Conservation (phyloP, 2,888 invertebrate species). For the Villa cingulata region DNA sequence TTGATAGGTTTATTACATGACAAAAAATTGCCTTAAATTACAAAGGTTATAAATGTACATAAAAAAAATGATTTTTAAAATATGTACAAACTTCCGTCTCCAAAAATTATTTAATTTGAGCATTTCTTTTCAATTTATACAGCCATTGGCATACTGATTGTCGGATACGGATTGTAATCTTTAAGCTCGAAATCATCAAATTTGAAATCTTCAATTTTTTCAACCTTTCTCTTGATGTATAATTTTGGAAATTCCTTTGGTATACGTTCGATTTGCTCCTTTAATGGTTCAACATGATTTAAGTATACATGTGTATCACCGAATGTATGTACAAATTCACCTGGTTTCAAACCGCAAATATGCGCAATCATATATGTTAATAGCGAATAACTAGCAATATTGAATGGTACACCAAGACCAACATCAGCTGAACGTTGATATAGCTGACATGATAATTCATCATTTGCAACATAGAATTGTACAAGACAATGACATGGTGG, state of each 20-base stretch:
- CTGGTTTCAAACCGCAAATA: conserved; percentile 78
- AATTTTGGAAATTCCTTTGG: conserved; percentile 76
- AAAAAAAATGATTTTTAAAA: too few relatives aligned
- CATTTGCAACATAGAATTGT: conserved; percentile 81
- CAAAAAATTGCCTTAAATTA: too few relatives aligned
- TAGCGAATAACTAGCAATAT: conserved; percentile 91
- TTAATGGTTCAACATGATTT: conserved; percentile 75
- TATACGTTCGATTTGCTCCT: conserved; percentile 61
- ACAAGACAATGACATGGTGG: conserved; percentile 93
- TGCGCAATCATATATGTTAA: conserved; percentile 94
- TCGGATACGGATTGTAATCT: conserved; percentile 76
- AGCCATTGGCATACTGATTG: conserved; percentile 77
- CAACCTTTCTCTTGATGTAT: conserved; percentile 56
- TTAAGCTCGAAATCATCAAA: conserved; percentile 74
- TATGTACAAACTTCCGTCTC: too few relatives aligned
- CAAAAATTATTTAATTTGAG: too few relatives aligned
- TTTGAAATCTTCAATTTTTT: conserved; percentile 73
- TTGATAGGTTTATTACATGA: too few relatives aligned
- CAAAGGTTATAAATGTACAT: too few relatives aligned
- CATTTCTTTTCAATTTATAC: conserved; percentile 3
- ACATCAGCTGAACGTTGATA: conserved; percentile 97
- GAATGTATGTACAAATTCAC: conserved; percentile 85
- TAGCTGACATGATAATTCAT: conserved; percentile 77
- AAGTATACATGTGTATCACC: conserved; percentile 93
- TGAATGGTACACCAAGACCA: conserved; percentile 97